Base-by-base conservation (phyloP, 2,888 invertebrate genomes). In the Parnassius mnemosyne region DNA sequence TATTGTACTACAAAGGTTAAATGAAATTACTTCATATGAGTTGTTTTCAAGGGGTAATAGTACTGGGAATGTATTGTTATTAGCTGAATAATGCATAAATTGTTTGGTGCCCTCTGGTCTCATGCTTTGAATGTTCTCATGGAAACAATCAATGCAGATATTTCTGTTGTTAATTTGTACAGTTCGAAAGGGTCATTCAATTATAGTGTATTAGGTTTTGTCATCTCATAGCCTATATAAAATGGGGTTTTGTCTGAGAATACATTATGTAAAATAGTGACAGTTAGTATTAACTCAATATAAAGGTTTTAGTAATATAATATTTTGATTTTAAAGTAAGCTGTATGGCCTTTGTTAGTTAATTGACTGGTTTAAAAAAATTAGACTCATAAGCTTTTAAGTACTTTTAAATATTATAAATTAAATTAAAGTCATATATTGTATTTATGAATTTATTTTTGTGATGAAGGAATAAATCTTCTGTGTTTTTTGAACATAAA, bases 111-210 rank as follows among this genome's bases (percentile, higher is more conserved):
- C 78, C 74, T 76, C 72, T 70, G 80, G 86, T 87, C 87, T 79
- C 85, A 84, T 86, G 83, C 75, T 73, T 80, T 71, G 69, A 81
- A 79, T 73, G 76, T 83, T 85, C 86, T 80, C 85, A 85, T 85
- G 84, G 79, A 85, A 85, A 86, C 84, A 85, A 86, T 85, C 76
- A 78, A 82, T 82, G 83, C 82, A 79, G 79, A 81, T 53, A 64
- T 60, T 63, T 63, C 75, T 76, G 71, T 79, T 79, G 78, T 77
- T 81, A 74, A 75, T 80, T 78, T 78, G 73, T 81, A 81, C 78
- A 73, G 71, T 75, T 80, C 71, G 76, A 66, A 56, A 63, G 55
- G 63, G 59, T 56, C 59, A 55, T 52, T 59, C 46, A 55, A 56
- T 63, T 54, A 51, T 44, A 50, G 44, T 56, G 46, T 63, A 20